Evolutionary conservation across 2,797 vertebrate genomes (phyloP).

Genomic region (Denticeps clupeoides): DNA sequence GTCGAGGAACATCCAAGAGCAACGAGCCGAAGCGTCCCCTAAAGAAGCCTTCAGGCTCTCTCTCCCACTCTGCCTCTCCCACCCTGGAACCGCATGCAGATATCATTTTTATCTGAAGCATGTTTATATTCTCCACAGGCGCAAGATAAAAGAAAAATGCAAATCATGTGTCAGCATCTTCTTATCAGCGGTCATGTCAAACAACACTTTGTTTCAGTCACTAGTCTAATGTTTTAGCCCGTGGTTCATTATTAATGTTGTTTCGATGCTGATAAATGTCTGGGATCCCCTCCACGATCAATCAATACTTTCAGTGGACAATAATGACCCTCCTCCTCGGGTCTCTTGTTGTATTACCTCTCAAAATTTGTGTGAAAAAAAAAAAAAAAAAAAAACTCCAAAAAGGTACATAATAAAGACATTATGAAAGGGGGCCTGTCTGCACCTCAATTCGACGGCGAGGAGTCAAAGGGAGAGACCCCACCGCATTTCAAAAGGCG

Average conservation of each 20-base stretch:
- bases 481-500: constrained; percentile 50
- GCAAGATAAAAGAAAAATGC: constrained; percentile 10
- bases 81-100: constrained; percentile 6
- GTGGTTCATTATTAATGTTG: background rate
- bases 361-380: constrained; percentile 16
- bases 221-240: constrained; percentile 1
- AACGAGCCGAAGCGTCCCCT: constrained; percentile 13
- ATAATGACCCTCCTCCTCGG: background rate
- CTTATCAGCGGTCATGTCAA: constrained; percentile 2
- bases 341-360: background rate
- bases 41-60: constrained; percentile 7
- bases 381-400: too few relatives aligned
- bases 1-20: constrained; percentile 26
- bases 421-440: constrained; percentile 22
- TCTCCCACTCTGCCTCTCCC: background rate
- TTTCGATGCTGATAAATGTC: background rate
- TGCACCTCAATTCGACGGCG: constrained; percentile 24
- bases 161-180: constrained; percentile 6
- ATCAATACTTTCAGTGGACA: background rate
- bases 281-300: background rate
- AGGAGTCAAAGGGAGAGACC: constrained; percentile 30
- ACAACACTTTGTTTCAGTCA: background rate
- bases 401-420: constrained; percentile 22
- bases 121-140: constrained; percentile 8
- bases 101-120: constrained; percentile 13